Evolutionary conservation across 2,113 vertebrate species (phyloP), one percentile per base, ranked within the genome.

Genomic region (Xiphias gladius): DNA sequence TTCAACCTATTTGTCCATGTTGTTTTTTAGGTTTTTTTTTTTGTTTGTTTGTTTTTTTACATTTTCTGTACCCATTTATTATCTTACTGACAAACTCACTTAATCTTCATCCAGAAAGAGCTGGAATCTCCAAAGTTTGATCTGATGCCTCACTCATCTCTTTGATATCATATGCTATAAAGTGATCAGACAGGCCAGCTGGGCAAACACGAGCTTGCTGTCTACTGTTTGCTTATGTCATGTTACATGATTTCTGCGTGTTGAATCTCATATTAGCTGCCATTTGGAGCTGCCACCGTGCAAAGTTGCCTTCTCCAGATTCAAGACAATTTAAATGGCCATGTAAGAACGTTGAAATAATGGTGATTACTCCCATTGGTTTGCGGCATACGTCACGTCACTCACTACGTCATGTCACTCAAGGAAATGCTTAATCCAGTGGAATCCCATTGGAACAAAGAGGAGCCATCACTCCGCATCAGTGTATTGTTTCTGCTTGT

Each of bases 161-260:
- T 43, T 28, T 37, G 54, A 19, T 30, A 65, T 74, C 43, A 55
- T 39, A 54, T 28, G 55, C 46, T 73, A 16, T 48, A 41, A 83
- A 83, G 64, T 67, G 68, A 81, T 73, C 52, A 57, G 52, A 28
- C 55, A 9, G 52, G 52, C 52, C 74, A 62, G 58, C 77, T 78
- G 82, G 76, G 59, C 79, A 70, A 85, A 85, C 71, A 77, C 22
- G 11, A 67, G 39, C 59, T 54, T n/a, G 24, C 79, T 80, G 82
- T 61, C 76, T 69, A 41, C 75, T 65, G 72, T 76, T 85, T 86
- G 65, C 68, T 72, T 54, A 63, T n/a, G 64, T 65, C 72, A 73
- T 73, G 50, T 86, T 65, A 59, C 74, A 69, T 14, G 71, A 59
- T 62, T 65, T 82, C 59, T 52, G 63, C 26, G 30, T 67, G 22